Base-by-base conservation (phyloP, 2,113 vertebrate genomes). In the Rhinichthys klamathensis region DNA sequence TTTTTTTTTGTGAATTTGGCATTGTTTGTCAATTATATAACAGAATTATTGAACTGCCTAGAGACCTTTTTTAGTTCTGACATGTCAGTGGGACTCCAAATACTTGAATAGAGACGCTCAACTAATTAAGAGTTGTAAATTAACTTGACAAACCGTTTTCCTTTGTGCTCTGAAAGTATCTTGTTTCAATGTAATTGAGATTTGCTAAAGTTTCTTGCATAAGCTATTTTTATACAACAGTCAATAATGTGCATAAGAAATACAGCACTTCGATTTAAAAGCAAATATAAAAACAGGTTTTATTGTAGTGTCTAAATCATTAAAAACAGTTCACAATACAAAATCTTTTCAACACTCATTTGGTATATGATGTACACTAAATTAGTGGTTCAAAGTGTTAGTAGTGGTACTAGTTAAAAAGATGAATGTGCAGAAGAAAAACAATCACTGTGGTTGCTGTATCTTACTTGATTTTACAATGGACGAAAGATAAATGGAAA, bases 281-380 rank as follows among this genome's bases (percentile, higher is more conserved):
- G 46, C 60, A 93, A 41, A 82, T 85, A 85, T 65, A 78, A 80
- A 88, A 87, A 86, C 72, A 80, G 44, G 88, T 92, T 56, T 94
- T 92, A 94, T 94, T 94, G 86, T 90, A 88, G 89, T 94, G 93
- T 94, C 93, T 94, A 92, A 94, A 90, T 93, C 88, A 93, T 90
- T 80, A 44, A 69, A 85, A 87, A 77, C 51, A 70, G 88, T 86
- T 58, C 15, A 88, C 10, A 46, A 79, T 49, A 89, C 54, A 87
- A 80, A 76, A 85, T 35, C 9, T 82, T 85, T 88, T 87, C 49
- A 65, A 16, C 32, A 74, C n/a, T 60, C 85, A 83, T 38, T 46
- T 65, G 35, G 51, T 69, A 56, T 25, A 61, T 78, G 44, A 84
- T n/a, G 25, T 58, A 35, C 79, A 72, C 79, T 41, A 56, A 84